These are phyloP conservation scores for Drosophila serrata DNA, from an alignment of 1,140 invertebrate species.

Conservation along the genomic window DNA sequence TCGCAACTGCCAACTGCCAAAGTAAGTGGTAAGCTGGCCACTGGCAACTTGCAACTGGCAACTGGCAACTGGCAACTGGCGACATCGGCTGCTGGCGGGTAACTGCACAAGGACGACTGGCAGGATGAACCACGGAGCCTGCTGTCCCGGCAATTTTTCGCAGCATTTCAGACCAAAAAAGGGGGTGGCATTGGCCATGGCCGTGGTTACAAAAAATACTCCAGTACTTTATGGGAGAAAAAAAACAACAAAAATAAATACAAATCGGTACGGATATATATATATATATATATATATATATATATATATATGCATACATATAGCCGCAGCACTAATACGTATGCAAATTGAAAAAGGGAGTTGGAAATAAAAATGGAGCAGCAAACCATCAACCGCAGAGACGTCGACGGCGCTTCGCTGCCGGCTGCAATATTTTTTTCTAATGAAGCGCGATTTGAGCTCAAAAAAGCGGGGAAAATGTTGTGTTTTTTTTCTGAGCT, in stretches of 20 bases:
- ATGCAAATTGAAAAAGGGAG: slow-evolving; percentile 74
- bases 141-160: slow-evolving; percentile 59
- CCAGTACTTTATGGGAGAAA: slow-evolving; percentile 46
- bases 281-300: slow-evolving; percentile 18
- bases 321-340: slow-evolving; percentile 36
- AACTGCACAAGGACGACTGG: slow-evolving; percentile 82
- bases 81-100: slow-evolving; percentile 83
- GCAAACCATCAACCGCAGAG: slow-evolving; percentile 63
- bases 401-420: slow-evolving; percentile 37
- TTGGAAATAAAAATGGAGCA: slow-evolving; percentile 82
- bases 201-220: slow-evolving; percentile 44
- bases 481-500: neutral
- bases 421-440: slow-evolving; percentile 62
- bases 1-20: slow-evolving; percentile 50
- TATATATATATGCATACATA: slow-evolving; percentile 17
- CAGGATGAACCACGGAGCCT: slow-evolving; percentile 85
- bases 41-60: slow-evolving; percentile 69
- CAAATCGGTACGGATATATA: slow-evolving; percentile 37
- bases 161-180: slow-evolving; percentile 39
- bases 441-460: slow-evolving; percentile 67
- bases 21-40: slow-evolving; percentile 35
- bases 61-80: slow-evolving; percentile 77
- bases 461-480: slow-evolving; percentile 69
- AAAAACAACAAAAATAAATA: slow-evolving; percentile 47
- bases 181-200: slow-evolving; percentile 79